Base-by-base conservation (phyloP, 2,888 invertebrate genomes). In the Drosophila quasianomalipes region DNA sequence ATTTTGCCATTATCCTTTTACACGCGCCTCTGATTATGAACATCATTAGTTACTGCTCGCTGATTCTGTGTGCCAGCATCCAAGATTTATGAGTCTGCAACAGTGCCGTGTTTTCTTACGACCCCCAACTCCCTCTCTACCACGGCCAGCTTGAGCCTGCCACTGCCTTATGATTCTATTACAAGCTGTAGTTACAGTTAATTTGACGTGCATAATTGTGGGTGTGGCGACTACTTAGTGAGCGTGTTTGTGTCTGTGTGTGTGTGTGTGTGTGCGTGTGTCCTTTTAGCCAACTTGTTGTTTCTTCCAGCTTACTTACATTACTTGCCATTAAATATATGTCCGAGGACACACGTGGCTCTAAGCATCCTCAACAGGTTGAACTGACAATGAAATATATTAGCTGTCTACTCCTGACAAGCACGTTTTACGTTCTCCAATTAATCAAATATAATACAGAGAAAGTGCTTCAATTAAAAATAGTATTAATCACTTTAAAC, bases 21-120 rank as follows among this genome's bases (percentile, higher is more conserved):
- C 90, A 84, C 87, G 89, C 88, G 76, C 77, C 88, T 89, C 82
- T 82, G 83, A 85, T 89, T 85, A 85, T 89, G 83, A 88, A 82
- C 85, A 89, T 87, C 85, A 89, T 89, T 89, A 85, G 88, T 82
- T 89, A 87, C 82, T 68, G 74, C 74, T 86, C 67, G 70, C 80
- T 79, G 77, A 79, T 70, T 80, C 77, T 55, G 52, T 65, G 74
- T 61, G 44, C 58, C 64, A 77, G 64, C 81, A 63, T 67, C 54
- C 71, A 79, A 77, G 89, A 85, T 85, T 85, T 85, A 85, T 85
- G 80, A 70, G 76, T 74, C 67, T 60, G 57, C 76, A 76, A 67
- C 83, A 69, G 83, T 30, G 57, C 54, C 59, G 44, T 35, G 52
- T 60, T 52, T 41, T 41, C 47, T 64, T 33, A 16, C 37, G 19